Conservation (phyloP, 2,797 vertebrate species). For the Myotis findleyi region DNA sequence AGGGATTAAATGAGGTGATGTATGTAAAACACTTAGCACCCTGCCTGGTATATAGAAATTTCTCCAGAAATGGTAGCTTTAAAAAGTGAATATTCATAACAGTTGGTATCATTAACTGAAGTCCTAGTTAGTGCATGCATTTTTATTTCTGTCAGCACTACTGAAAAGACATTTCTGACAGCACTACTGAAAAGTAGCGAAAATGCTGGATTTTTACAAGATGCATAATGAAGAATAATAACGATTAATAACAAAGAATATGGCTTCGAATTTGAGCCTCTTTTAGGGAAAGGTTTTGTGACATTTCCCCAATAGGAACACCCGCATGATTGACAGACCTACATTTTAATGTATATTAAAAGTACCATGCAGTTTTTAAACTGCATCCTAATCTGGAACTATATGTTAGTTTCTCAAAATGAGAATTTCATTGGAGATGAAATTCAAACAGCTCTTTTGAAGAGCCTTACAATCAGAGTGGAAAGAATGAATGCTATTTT, state of each 20-base stretch:
- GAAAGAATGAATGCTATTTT: background rate
- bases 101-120: constrained; percentile 73
- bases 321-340: constrained; percentile 63
- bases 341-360: constrained; percentile 72
- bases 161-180: constrained; percentile 58
- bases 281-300: constrained; percentile 58
- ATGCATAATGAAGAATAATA: constrained; percentile 72
- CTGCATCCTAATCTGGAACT: constrained; percentile 55
- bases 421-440: constrained; percentile 29
- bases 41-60: constrained; percentile 63
- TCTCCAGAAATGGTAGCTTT: constrained; percentile 61
- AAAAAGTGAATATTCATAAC: constrained; percentile 75
- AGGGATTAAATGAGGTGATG: constrained; percentile 71
- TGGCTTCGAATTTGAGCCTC: constrained; percentile 63
- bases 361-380: constrained; percentile 66
- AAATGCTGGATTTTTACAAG: constrained; percentile 75
- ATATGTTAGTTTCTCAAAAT: constrained; percentile 49
- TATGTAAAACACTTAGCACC: constrained; percentile 75
- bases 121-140: constrained; percentile 66
- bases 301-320: constrained; percentile 65
- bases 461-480: background rate
- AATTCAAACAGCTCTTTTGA: constrained; percentile 48
- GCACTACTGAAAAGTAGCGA: constrained; percentile 65
- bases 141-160: constrained; percentile 73
- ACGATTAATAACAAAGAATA: constrained; percentile 78